Conservation (phyloP, 53 echinoderm and acorn worm genomes). For the Stichopus horrens region DNA sequence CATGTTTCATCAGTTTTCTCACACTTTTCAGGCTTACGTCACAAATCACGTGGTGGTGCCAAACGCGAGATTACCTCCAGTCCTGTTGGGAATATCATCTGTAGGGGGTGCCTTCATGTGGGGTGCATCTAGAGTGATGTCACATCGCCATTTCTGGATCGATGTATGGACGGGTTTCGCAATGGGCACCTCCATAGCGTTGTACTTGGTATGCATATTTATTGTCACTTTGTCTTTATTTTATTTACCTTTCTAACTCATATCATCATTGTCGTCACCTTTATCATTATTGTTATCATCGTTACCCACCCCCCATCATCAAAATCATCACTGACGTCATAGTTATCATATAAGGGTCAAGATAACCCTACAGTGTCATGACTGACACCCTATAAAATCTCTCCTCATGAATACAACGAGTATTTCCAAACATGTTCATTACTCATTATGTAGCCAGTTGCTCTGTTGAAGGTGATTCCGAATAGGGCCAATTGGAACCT, state of each 20-base stretch:
- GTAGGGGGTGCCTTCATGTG: constrained; percentile 65
- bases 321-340: too few species aligned
- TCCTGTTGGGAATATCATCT: constrained; percentile 59
- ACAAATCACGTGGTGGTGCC: constrained; percentile 66
- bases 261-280: neutral
- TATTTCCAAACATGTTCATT: too few species aligned
- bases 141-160: constrained; percentile 72
- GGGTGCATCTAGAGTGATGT: constrained; percentile 64
- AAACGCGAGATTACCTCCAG: constrained; percentile 66
- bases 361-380: too few species aligned
- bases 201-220: constrained; percentile 72
- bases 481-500: too few species aligned
- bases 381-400: too few species aligned
- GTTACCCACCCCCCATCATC: too few species aligned
- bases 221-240: neutral
- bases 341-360: too few species aligned
- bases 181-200: constrained; percentile 68
- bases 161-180: constrained; percentile 79
- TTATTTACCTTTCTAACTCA: too few species aligned
- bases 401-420: too few species aligned
- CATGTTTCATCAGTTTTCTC: neutral
- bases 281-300: too few species aligned
- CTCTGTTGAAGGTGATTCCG: too few species aligned
- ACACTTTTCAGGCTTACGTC: constrained; percentile 62
- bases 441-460: too few species aligned